Evolutionary conservation across 2,888 invertebrate genomes (phyloP).

Genomic region (Melanostoma scalare): DNA sequence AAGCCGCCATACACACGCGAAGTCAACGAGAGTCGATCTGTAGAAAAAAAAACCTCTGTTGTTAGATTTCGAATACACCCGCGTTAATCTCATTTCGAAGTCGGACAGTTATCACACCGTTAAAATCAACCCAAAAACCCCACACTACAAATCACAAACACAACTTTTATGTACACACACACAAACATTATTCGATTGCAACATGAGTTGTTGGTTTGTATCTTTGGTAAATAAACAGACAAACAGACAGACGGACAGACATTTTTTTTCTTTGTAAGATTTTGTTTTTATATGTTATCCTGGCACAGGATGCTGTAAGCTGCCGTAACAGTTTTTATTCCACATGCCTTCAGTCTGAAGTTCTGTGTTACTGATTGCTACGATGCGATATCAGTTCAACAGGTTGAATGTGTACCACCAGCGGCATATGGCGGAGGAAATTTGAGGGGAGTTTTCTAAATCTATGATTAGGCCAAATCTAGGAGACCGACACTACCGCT

Average conservation of each 20-base stretch:
- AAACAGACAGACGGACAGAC: slow-evolving; percentile 60
- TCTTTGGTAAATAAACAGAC: slow-evolving; percentile 60
- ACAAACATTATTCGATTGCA: slow-evolving; percentile 55
- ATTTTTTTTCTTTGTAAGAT: slow-evolving; percentile 39
- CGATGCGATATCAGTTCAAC: slow-evolving; percentile 67
- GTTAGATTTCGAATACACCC: slow-evolving; percentile 37
- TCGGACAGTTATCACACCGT: slow-evolving; percentile 47
- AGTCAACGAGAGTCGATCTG: not conserved
- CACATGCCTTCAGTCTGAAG: slow-evolving; percentile 20
- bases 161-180: too few species aligned
- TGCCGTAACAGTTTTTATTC: slow-evolving; percentile 21
- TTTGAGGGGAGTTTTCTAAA: slow-evolving; percentile 29
- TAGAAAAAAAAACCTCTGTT: slow-evolving; percentile 19
- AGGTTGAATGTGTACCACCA: slow-evolving; percentile 55
- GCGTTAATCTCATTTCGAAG: slow-evolving; percentile 45
- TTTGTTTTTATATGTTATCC: slow-evolving; percentile 56
- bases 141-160: slow-evolving; percentile 59
- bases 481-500: slow-evolving; percentile 65
- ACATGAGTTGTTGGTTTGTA: slow-evolving; percentile 50
- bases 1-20: not conserved
- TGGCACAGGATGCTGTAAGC: slow-evolving; percentile 58
- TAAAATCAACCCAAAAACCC: slow-evolving; percentile 62
- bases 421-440: slow-evolving; percentile 13
- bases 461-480: slow-evolving; percentile 68
- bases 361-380: slow-evolving; percentile 65